Conservation (phyloP, 1,140 invertebrate genomes). For the Parasteatoda tepidariorum region DNA sequence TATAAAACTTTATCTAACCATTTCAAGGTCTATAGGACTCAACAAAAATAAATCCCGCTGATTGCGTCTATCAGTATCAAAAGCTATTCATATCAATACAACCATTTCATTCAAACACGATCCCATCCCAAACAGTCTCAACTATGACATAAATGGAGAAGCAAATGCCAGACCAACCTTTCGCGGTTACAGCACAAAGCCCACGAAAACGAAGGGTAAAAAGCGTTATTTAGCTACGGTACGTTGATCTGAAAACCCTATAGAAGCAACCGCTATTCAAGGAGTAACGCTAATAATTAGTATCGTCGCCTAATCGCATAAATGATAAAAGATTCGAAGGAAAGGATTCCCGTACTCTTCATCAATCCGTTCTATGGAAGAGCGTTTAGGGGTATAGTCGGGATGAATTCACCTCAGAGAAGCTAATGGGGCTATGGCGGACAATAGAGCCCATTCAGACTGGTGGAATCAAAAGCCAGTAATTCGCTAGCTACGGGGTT, state of each 20-base stretch:
- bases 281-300: constrained; percentile 57
- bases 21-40: no score
- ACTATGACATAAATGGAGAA: constrained; percentile 4
- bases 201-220: constrained; percentile 29
- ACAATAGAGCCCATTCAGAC: constrained; percentile 30
- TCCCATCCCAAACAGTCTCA: background rate
- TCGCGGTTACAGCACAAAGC: constrained; percentile 45
- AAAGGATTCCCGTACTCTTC: background rate
- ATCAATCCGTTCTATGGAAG: constrained; percentile 9
- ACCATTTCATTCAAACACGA: background rate
- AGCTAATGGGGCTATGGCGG: constrained; percentile 50
- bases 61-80: background rate
- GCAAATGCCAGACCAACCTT: constrained; percentile 22
- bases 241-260: constrained; percentile 25
- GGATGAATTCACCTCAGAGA: constrained; percentile 48
- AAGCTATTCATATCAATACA: background rate
- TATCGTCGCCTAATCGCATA: constrained; percentile 58
- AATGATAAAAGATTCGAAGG: constrained; percentile 38
- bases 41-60: background rate
- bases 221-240: constrained; percentile 38
- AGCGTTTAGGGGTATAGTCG: constrained; percentile 31
- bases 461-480: constrained; percentile 49
- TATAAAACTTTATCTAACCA: no score
- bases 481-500: constrained; percentile 50
- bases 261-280: constrained; percentile 49